These are phyloP conservation scores for Mohoua ochrocephala DNA, from an alignment of 2,113 vertebrate species.

Conservation along the genomic window DNA sequence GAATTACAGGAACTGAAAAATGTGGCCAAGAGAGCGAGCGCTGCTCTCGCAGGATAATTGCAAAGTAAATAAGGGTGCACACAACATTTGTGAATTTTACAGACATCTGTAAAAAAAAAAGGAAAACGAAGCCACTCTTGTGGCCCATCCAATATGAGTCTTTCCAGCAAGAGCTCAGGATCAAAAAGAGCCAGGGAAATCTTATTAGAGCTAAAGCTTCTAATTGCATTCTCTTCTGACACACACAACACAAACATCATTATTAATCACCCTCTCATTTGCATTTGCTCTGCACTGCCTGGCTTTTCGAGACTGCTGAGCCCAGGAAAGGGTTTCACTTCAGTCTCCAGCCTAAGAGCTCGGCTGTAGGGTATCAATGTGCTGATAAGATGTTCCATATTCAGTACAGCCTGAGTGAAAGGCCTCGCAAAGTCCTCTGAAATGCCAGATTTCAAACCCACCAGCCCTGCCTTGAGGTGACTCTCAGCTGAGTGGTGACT, in stretches of 20 bases:
- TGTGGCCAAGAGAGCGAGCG: not conserved
- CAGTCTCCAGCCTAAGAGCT: not conserved
- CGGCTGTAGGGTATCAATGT: not conserved
- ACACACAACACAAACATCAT: rapidly evolving
- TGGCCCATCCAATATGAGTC: not conserved
- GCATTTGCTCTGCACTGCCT: not conserved
- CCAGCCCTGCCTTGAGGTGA: not conserved
- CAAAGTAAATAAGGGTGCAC: not conserved
- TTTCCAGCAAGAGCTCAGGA: not conserved
- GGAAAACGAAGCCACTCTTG: not conserved
- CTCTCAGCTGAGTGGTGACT: not conserved
- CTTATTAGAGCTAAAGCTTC: not conserved
- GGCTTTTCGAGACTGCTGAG: not conserved
- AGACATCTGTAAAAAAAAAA: not conserved
- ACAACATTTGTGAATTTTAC: not conserved
- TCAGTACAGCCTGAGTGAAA: not conserved
- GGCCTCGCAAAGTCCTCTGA: not conserved
- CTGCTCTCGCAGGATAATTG: not conserved
- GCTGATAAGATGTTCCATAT: not conserved
- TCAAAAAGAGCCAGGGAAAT: not conserved
- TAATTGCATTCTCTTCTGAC: not conserved
- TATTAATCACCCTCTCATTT: not conserved
- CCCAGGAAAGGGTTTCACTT: not conserved
- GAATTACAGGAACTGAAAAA: not conserved
- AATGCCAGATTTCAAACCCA: not conserved